These are phyloP conservation scores for Stenolophus ochropezus DNA, from an alignment of 2,888 invertebrate species.

Conservation along the genomic window DNA sequence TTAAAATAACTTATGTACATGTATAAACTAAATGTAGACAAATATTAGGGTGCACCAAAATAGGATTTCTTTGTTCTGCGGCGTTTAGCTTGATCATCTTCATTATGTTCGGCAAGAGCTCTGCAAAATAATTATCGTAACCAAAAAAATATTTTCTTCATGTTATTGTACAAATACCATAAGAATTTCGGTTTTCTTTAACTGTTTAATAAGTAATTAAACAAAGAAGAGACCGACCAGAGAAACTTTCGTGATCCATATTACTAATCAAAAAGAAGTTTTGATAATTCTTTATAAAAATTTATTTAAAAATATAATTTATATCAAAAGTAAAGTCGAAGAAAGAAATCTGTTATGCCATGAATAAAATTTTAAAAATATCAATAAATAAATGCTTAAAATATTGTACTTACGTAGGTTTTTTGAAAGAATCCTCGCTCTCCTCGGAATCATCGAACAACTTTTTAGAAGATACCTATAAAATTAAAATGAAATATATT, in stretches of 20 bases:
- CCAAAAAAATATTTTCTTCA: background rate
- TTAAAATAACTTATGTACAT: slow-evolving; percentile 19
- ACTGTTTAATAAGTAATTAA: background rate
- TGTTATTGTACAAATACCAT: background rate
- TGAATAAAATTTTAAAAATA: background rate
- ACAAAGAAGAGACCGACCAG: background rate
- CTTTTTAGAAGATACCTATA: background rate
- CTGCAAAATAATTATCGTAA: slow-evolving; percentile 27
- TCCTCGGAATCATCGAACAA: slow-evolving; percentile 31
- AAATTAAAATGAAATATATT: background rate
- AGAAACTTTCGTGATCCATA: background rate
- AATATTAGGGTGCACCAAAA: slow-evolving; percentile 16
- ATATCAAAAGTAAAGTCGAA: background rate
- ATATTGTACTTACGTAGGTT: slow-evolving; percentile 58
- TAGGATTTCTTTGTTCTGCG: slow-evolving; percentile 19
- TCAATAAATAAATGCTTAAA: too few species aligned
- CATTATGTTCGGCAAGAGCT: background rate
- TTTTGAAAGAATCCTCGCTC: slow-evolving; percentile 60
- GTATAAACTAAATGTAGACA: background rate
- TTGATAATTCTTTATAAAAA: background rate
- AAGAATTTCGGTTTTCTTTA: slow-evolving; percentile 14
- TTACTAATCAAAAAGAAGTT: slow-evolving; percentile 5
- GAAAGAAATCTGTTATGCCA: background rate
- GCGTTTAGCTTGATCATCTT: background rate
- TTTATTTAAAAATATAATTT: too few species aligned